Base-by-base conservation (phyloP, 2,888 invertebrate species). In the Leptopilina syphax region DNA sequence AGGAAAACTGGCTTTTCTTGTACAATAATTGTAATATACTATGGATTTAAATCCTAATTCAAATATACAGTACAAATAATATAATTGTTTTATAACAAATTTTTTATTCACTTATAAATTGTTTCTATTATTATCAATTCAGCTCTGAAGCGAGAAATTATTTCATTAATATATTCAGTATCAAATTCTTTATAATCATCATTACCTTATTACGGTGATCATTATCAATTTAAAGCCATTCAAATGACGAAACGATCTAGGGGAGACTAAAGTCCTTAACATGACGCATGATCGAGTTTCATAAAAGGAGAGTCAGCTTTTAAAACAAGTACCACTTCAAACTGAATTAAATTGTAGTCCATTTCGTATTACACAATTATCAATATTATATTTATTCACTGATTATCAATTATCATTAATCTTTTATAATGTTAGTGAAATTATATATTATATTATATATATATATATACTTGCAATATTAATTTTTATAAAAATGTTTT, bases 111-210 rank as follows among this genome's bases (percentile, higher is more conserved):
- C 8, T 34, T 27, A 9, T 54, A 73, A 70, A 70, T 70, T 54
- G 54, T 70, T 54, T 1, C 54, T n/a, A 24, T 57, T 27, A 34
- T 73, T 73, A 41, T 34, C 47, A 73, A 70, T 70, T 70, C 54
- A 27, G 2, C 34, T 73, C 10, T 5, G 24, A 34, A 73, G 73
- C 73, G 54, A n/a, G 34, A 3, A n/a, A 73, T 73, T 73, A 73
- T 73, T 73, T 73, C 34, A 73, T 73, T 73, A 73, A 73, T 73
- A 73, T 54, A 57, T 73, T 73, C 54, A 73, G 73, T 73, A 73
- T 73, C 73, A 73, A 73, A 73, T 73, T 73, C 73, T 73, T 73
- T 54, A 73, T 73, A 73, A 73, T 73, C 73, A 73, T 73, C 73
- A 73, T 73, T 73, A 73, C 73, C 73, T 73, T 73, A 73, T 73